A percentile compares a stretch with the other conserved stretches of the same genome.
Conservation (phyloP, 2,797 vertebrate genomes). For the Sphaeramia orbicularis region DNA sequence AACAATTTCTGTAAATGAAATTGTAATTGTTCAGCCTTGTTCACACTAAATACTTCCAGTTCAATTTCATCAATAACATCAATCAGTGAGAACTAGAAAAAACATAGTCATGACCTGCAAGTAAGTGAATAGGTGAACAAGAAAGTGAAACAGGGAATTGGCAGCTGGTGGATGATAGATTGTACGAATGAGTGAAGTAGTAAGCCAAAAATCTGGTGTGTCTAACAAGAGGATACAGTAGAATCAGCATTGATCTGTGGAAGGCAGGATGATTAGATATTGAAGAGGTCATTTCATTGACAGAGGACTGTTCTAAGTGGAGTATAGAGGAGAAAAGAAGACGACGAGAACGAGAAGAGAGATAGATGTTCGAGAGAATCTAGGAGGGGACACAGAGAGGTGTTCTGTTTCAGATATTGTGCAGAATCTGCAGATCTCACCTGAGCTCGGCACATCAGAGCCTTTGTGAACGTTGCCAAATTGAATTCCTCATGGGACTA, state of each 20-base stretch:
- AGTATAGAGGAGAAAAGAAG: slow-evolving; percentile 6
- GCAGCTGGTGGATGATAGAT: too few relatives aligned
- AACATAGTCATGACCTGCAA: too few relatives aligned
- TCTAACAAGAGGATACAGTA: slow-evolving; percentile 53
- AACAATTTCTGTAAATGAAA: too few relatives aligned
- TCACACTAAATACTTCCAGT: not conserved
- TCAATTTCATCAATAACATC: not conserved
- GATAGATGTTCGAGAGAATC: slow-evolving; percentile 30
- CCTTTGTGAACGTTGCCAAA: slow-evolving; percentile 53
- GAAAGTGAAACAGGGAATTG: too few relatives aligned
- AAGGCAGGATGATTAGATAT: slow-evolving; percentile 52
- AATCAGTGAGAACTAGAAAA: not conserved
- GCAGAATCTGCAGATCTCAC: slow-evolving; percentile 76
- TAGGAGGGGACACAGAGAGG: slow-evolving; percentile 41
- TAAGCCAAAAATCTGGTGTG: slow-evolving; percentile 35
- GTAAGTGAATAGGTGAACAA: too few relatives aligned
- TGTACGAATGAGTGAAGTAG: slow-evolving; percentile 8
- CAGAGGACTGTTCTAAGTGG: slow-evolving; percentile 32
- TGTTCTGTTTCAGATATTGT: slow-evolving; percentile 70
- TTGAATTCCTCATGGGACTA: slow-evolving; percentile 58
- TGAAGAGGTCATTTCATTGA: slow-evolving; percentile 63
- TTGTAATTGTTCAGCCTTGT: too few relatives aligned
- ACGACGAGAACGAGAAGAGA: not conserved
- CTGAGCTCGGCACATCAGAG: slow-evolving; percentile 51
- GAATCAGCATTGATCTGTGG: slow-evolving; percentile 67